phyloP scores from a whole-genome alignment of 1,140 invertebrate species.

The Ladona fulva region DNA sequence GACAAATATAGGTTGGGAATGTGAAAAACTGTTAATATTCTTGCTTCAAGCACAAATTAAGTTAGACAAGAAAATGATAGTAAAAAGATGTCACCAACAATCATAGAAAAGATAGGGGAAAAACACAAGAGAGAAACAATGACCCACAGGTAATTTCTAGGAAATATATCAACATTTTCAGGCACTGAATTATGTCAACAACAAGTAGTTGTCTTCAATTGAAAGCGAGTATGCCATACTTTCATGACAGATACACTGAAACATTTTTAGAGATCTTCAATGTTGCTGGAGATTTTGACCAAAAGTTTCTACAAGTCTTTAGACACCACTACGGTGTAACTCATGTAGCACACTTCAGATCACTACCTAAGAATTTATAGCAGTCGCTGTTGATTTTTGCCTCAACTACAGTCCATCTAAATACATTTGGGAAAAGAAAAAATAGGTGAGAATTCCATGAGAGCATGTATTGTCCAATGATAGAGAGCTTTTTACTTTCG shows the following conservation, averaged over 20 bases:
- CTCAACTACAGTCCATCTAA: background rate
- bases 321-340: background rate
- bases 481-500: background rate
- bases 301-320: background rate
- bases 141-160: background rate
- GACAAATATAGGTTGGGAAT: too few species aligned
- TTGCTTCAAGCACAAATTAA: background rate
- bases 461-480: background rate
- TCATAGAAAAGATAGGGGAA: background rate
- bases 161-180: conserved; percentile 3
- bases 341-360: background rate
- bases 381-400: background rate
- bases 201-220: background rate
- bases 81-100: background rate
- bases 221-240: background rate
- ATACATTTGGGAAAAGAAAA: background rate
- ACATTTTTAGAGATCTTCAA: background rate
- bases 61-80: background rate
- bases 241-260: background rate
- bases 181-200: background rate
- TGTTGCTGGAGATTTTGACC: background rate
- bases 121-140: background rate
- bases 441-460: background rate
- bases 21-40: background rate
- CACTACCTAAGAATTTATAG: conserved; percentile 11